A percentile compares a stretch with the other conserved stretches of the same genome.
Conservation (phyloP, 1,140 invertebrate species). For the Oncopodura yosiiana region DNA sequence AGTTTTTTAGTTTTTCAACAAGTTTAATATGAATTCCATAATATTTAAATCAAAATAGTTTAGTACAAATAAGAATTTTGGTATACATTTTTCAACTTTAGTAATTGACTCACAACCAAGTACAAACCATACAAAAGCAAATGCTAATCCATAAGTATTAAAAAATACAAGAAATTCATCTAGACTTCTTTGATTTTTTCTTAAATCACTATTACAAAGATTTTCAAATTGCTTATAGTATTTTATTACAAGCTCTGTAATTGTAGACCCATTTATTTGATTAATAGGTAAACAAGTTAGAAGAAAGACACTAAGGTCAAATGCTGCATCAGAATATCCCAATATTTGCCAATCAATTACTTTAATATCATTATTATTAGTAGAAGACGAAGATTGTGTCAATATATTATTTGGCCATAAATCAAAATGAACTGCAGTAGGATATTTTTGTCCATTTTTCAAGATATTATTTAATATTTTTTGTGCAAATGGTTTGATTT, state of each 20-base stretch:
- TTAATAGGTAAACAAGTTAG: not conserved
- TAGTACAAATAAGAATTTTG: not conserved
- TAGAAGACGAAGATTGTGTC: not conserved
- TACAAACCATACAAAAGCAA: not conserved
- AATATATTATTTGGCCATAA: conserved; percentile 25
- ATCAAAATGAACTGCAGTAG: conserved; percentile 20
- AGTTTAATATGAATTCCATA: too few species aligned
- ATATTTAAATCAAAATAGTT: too few species aligned
- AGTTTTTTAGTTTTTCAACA: too few species aligned
- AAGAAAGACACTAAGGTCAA: conserved; percentile 14
- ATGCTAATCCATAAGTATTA: conserved; percentile 7
- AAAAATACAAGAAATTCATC: conserved; percentile 12
- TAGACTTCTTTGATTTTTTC: not conserved
- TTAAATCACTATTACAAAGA: not conserved
- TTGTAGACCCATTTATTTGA: not conserved
- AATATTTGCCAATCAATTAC: conserved; percentile 27
- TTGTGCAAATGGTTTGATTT: not conserved
- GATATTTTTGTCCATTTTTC: not conserved
- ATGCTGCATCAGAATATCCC: conserved; percentile 12
- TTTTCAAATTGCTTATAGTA: conserved; percentile 1
- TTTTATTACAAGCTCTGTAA: not conserved
- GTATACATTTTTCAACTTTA: not conserved
- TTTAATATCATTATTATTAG: not conserved
- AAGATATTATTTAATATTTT: not conserved
- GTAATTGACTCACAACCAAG: not conserved